phyloP scores from a whole-genome alignment of 2,888 invertebrate genomes.

The Stratiomys singularior region DNA sequence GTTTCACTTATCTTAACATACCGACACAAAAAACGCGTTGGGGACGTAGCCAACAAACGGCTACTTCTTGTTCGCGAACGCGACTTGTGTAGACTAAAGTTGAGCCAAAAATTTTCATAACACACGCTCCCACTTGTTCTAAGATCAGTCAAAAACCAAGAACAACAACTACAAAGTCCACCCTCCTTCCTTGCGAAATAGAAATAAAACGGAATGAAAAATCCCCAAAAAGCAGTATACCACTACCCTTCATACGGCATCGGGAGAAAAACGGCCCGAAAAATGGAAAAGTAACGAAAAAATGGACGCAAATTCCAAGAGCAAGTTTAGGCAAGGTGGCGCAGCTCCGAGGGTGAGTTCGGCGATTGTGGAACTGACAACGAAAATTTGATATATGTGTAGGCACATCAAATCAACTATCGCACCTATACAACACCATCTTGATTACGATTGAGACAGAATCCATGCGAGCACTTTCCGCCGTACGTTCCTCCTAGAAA shows the following conservation, averaged over 20 bases:
- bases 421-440: background rate
- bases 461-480: conserved; percentile 8
- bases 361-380: conserved; percentile 31
- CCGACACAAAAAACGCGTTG: conserved; percentile 67
- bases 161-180: conserved; percentile 27
- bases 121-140: conserved; percentile 37
- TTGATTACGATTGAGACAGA: background rate
- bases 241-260: conserved; percentile 18
- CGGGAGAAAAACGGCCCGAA: conserved; percentile 19
- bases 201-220: conserved; percentile 42
- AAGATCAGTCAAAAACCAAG: conserved; percentile 38
- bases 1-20: conserved; percentile 67
- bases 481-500: conserved; percentile 1
- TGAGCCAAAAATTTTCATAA: conserved; percentile 27
- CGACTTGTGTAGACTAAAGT: conserved; percentile 65
- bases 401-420: conserved; percentile 6
- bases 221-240: conserved; percentile 40
- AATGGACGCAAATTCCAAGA: conserved; percentile 15
- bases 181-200: conserved; percentile 9
- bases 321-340: conserved; percentile 27
- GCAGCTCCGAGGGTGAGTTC: background rate
- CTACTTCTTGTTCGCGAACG: conserved; percentile 66
- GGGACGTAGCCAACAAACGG: conserved; percentile 65
- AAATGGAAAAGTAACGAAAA: conserved; percentile 37
- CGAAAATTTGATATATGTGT: conserved; percentile 34